Evolutionary conservation across 2,113 vertebrate species (phyloP).

Genomic region (Eolophus roseicapilla): DNA sequence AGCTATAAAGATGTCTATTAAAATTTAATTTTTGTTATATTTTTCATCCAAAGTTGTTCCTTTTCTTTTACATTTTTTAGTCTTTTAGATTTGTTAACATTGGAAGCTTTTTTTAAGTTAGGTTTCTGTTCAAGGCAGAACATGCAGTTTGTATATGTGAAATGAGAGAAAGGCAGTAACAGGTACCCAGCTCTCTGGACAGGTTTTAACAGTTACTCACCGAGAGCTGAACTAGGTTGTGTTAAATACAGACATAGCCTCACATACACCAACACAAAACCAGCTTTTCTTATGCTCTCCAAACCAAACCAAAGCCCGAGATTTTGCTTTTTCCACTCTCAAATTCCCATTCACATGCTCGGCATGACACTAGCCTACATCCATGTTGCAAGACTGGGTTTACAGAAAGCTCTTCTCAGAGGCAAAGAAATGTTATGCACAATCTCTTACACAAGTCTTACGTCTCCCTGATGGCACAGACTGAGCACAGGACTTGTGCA

Average conservation of each 20-base stretch:
- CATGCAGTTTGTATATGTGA: neutral
- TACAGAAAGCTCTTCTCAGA: neutral
- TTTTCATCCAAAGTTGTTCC: neutral
- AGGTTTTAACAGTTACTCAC: neutral
- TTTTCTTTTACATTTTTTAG: neutral
- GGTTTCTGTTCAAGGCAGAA: neutral
- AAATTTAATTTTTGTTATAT: neutral
- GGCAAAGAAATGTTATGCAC: rapidly evolving
- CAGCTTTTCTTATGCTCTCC: neutral
- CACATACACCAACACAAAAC: neutral
- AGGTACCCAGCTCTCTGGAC: neutral
- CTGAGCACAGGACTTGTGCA: rapidly evolving
- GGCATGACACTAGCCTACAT: neutral
- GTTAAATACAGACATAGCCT: neutral
- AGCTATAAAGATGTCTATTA: neutral
- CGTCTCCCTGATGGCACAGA: neutral
- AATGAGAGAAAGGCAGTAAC: neutral
- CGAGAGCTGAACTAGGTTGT: neutral
- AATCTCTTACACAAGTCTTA: neutral
- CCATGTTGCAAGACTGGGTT: neutral
- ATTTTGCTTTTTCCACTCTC: neutral
- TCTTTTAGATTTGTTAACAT: neutral
- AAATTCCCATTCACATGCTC: neutral
- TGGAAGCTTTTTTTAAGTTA: neutral
- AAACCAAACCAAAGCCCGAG: neutral